Evolutionary conservation across 2,888 invertebrate genomes (phyloP).

Genomic region (Exocentrus adspersus): DNA sequence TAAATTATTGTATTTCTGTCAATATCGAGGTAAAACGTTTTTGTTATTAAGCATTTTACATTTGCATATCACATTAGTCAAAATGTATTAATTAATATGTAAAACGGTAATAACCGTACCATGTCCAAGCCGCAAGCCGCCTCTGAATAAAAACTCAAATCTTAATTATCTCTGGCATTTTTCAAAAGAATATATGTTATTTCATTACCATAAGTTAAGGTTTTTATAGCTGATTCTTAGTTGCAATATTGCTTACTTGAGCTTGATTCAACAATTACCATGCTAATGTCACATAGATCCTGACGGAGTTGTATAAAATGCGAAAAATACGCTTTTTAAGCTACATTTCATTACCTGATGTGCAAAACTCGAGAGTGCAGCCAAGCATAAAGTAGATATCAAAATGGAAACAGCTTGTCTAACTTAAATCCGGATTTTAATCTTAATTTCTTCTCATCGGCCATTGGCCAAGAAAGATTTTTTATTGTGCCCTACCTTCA

Average conservation of each 20-base stretch:
- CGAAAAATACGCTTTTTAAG: conserved; percentile 47
- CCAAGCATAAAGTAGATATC: conserved; percentile 39
- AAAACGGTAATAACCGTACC: conserved; percentile 24
- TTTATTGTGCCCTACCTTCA: not conserved
- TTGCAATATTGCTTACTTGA: conserved; percentile 45
- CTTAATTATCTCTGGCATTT: conserved; percentile 51
- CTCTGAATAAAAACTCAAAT: conserved; percentile 38
- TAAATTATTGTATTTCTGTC: too few relatives aligned
- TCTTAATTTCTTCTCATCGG: not conserved
- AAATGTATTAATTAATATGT: conserved; percentile 29
- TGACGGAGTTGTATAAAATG: conserved; percentile 47
- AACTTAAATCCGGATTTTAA: conserved; percentile 20
- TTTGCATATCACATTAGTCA: conserved; percentile 12
- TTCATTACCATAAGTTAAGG: conserved; percentile 52
- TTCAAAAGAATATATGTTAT: conserved; percentile 47
- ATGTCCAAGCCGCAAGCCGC: too few relatives aligned
- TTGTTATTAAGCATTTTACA: conserved; percentile 1
- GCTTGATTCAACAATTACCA: conserved; percentile 52
- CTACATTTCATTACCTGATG: conserved; percentile 46
- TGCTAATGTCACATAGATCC: conserved; percentile 53
- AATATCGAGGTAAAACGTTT: not conserved
- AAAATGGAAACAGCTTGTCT: conserved; percentile 35
- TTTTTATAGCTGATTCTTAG: conserved; percentile 45
- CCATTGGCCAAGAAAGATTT: too few relatives aligned
- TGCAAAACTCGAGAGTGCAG: conserved; percentile 28